Evolutionary conservation across 2,888 invertebrate species (phyloP).

Genomic region (Cyclophora albipunctata): DNA sequence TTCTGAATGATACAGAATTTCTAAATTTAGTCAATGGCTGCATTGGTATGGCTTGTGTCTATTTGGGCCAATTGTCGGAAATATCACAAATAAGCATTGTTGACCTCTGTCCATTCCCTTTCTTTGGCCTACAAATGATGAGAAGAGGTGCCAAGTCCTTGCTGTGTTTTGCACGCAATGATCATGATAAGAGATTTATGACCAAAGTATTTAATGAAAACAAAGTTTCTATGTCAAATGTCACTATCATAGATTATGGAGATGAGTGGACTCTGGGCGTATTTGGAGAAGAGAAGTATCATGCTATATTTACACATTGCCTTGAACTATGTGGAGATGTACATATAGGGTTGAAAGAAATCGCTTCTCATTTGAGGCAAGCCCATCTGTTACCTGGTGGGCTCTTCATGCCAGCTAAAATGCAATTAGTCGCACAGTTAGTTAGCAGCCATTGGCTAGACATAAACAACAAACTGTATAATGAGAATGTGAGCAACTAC

Average conservation of each 20-base stretch:
- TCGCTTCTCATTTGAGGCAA: conserved; percentile 38
- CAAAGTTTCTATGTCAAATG: conserved; percentile 43
- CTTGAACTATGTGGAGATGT: conserved; percentile 76
- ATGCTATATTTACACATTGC: conserved; percentile 72
- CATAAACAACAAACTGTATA: conserved; percentile 72
- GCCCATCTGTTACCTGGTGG: conserved; percentile 56
- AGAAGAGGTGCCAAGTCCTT: conserved; percentile 63
- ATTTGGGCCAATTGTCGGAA: conserved; percentile 51
- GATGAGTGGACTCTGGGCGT: conserved; percentile 38
- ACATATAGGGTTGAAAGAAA: conserved; percentile 43
- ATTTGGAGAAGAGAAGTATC: conserved; percentile 50
- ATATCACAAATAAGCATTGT: conserved; percentile 54
- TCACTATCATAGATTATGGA: conserved; percentile 46
- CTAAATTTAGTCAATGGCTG: conserved; percentile 49
- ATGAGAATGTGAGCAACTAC: conserved; percentile 71
- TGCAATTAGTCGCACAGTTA: conserved; percentile 73
- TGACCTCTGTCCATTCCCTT: conserved; percentile 78
- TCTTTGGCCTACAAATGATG: conserved; percentile 76
- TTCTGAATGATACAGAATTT: conserved; percentile 69
- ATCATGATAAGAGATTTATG: conserved; percentile 56
- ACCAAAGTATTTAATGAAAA: conserved; percentile 55
- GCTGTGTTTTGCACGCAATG: conserved; percentile 54
- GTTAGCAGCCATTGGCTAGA: conserved; percentile 77
- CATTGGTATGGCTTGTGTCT: conserved; percentile 47
- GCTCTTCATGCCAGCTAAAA: conserved; percentile 66